Evolutionary conservation across 2,113 vertebrate species (phyloP), one percentile per base, ranked within the genome.

Genomic region (Tenrec ecaudatus): DNA sequence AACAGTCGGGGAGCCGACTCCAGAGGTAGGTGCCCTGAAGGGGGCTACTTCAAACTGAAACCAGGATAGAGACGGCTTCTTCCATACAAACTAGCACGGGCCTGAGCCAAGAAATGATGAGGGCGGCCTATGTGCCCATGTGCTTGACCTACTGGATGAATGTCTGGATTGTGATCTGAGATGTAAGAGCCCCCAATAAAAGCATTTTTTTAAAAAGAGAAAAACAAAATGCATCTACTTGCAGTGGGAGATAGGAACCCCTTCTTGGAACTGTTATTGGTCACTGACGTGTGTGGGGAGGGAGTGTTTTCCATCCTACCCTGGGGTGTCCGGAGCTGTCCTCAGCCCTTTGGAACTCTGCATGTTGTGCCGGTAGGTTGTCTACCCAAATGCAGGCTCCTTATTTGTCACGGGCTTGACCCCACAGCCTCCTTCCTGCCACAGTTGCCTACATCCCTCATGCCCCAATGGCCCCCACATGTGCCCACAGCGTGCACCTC

Each of bases 381-480:
- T 29, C 76, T 82, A 2, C 79, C 47, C 29, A 82, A 43, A 87
- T 29, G 15, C 40, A 25, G 68, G 25, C 36, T 82, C 14, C 53
- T 33, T 4, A 1, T 53, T 22, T 77, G 25, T 60, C 71, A 69
- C 29, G n/a, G 75, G n/a, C 80, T 60, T 2, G 43, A 82, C 58
- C 75, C 29, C 88, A n/a, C 71, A 38, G n/a, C 33, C 27, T 58
- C 57, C 57, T 60, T 84, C 38, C 33, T 71, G 19, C 16, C 38
- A 40, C 84, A 38, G 2, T 75, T 71, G 36, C 58, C n/a, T 33
- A 33, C 6, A 20, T 68, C 2, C 47, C 31, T 3, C 7, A n/a
- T 6, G 17, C 1, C 6, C 27, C 22, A 3, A 31, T 1, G 22
- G 15, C 43, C 62, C 15, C 75, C 33, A 16, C 8, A 3, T 0